Conservation (phyloP, 2,797 vertebrate genomes). For the Alosa sapidissima region DNA sequence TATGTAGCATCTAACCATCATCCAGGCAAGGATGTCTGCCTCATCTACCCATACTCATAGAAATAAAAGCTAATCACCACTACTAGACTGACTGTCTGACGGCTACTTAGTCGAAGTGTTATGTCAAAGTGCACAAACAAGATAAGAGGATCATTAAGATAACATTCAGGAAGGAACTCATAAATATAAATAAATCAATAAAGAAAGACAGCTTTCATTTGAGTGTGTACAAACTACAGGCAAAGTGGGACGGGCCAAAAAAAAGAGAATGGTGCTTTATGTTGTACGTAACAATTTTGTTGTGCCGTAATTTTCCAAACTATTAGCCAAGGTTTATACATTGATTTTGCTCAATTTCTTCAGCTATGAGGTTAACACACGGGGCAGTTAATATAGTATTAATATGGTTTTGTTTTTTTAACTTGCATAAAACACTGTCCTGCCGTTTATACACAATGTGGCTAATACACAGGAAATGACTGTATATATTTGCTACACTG, state of each 20-base stretch:
- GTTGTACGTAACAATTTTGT: neutral
- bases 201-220: neutral
- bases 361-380: too few species aligned
- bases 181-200: neutral
- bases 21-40: too few species aligned
- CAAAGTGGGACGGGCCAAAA: neutral
- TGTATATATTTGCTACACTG: neutral
- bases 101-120: neutral
- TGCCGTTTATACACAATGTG: too few species aligned
- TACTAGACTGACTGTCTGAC: neutral
- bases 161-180: neutral
- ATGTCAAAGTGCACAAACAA: neutral
- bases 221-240: neutral
- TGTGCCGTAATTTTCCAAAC: too few species aligned
- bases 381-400: too few species aligned
- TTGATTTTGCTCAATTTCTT: too few species aligned
- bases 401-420: too few species aligned
- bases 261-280: neutral
- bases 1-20: neutral
- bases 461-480: too few species aligned
- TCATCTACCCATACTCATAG: too few species aligned
- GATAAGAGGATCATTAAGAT: neutral
- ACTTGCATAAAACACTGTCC: too few species aligned
- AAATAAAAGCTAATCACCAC: neutral
- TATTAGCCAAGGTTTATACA: too few species aligned